Evolutionary conservation across 2,888 invertebrate genomes (phyloP).

Genomic region (Apamea crenata): DNA sequence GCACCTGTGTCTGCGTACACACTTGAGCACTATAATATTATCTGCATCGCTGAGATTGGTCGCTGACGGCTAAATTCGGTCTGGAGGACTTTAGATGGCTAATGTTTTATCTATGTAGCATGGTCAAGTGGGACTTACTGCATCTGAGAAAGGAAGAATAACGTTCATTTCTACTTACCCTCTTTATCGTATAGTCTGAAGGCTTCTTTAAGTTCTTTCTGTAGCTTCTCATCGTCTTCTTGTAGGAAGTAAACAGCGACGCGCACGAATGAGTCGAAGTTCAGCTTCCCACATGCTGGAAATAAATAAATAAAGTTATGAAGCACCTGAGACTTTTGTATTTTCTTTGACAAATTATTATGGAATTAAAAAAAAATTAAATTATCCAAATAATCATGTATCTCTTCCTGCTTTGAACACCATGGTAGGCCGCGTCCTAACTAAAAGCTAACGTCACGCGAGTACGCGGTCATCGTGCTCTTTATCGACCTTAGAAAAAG

Average conservation of each 20-base stretch:
- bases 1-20: too few species aligned
- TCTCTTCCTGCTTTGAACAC: too few species aligned
- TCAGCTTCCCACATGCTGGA: constrained; percentile 94
- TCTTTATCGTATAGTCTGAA: constrained; percentile 97
- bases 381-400: too few species aligned
- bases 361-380: too few species aligned
- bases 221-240: constrained; percentile 95
- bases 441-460: too few species aligned
- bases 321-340: too few species aligned
- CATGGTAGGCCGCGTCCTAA: too few species aligned
- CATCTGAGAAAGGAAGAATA: background rate
- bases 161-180: constrained; percentile 82
- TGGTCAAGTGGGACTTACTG: background rate
- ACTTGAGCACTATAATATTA: too few species aligned
- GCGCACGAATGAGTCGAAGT: constrained; percentile 95
- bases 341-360: too few species aligned
- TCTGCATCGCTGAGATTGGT: background rate
- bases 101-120: background rate
- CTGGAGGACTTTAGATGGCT: background rate
- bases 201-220: constrained; percentile 96
- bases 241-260: constrained; percentile 95
- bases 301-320: constrained; percentile 51
- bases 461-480: too few species aligned
- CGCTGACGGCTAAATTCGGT: background rate
- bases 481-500: too few species aligned